These are phyloP conservation scores for Tetragonisca angustula DNA, from an alignment of 2,888 invertebrate genomes.

Conservation along the genomic window DNA sequence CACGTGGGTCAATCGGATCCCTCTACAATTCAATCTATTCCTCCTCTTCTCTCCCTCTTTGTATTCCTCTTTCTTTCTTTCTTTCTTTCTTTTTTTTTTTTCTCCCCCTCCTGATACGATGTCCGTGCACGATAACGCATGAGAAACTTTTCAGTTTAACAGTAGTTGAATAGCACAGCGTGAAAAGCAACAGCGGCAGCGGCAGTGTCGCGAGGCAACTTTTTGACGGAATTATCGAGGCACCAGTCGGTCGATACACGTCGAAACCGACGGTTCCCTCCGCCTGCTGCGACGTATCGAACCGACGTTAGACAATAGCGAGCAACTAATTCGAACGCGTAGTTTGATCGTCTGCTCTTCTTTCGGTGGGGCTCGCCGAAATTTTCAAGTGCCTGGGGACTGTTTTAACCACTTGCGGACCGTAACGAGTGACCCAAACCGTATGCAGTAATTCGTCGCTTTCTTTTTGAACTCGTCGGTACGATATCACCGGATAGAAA, in stretches of 20 bases:
- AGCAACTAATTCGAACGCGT: background rate
- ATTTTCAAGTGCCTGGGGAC: too few relatives aligned
- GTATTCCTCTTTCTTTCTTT: background rate
- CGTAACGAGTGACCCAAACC: too few relatives aligned
- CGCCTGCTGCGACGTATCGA: background rate
- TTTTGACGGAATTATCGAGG: background rate
- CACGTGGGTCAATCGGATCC: constrained; percentile 6
- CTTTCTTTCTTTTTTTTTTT: background rate
- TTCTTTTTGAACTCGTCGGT: too few relatives aligned
- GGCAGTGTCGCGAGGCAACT: background rate
- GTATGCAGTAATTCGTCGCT: too few relatives aligned
- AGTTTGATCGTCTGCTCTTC: background rate
- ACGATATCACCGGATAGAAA: too few relatives aligned
- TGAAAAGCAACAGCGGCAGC: background rate
- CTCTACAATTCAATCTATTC: background rate
- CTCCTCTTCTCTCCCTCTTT: background rate
- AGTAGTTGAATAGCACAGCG: constrained; percentile 1
- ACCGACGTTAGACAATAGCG: background rate
- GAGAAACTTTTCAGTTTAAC: constrained; percentile 32
- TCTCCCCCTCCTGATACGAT: background rate
- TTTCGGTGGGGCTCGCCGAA: too few relatives aligned
- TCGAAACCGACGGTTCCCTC: background rate
- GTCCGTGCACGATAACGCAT: constrained; percentile 61
- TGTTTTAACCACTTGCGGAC: too few relatives aligned
- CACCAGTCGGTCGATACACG: background rate